Evolutionary conservation across 2,888 invertebrate genomes (phyloP).

Genomic region (Galerucella pusilla): DNA sequence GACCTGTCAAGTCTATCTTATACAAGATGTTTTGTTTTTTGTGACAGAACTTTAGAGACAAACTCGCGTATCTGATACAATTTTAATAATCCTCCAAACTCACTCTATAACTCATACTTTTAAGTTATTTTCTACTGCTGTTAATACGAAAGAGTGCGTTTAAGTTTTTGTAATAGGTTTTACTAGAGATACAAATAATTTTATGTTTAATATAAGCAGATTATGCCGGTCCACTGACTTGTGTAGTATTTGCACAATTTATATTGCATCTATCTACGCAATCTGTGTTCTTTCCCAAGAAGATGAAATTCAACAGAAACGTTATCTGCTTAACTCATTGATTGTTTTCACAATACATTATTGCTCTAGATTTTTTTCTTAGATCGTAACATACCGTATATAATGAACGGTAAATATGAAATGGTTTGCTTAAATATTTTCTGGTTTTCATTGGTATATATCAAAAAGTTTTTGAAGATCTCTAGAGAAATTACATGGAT

Average conservation of each 20-base stretch:
- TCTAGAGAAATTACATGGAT: no score
- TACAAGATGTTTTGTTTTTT: no score
- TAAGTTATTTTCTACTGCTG: background rate
- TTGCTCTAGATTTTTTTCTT: background rate
- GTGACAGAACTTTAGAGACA: no score
- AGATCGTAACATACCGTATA: background rate
- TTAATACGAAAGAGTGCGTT: background rate
- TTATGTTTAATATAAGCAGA: constrained; percentile 1
- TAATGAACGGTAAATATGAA: background rate
- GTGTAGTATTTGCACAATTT: background rate
- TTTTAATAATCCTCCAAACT: no score
- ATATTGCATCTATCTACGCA: background rate
- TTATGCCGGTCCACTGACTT: background rate
- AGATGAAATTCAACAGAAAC: background rate
- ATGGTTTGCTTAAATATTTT: background rate
- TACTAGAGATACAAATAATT: background rate
- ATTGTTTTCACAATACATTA: background rate
- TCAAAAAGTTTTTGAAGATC: no score
- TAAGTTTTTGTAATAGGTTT: background rate
- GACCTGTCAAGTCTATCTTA: no score
- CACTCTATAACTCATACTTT: background rate
- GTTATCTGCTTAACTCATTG: background rate
- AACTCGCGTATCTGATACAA: no score
- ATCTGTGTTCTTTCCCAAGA: background rate
- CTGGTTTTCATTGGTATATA: background rate